These are phyloP conservation scores for Margarornis squamiger DNA, from an alignment of 2,797 vertebrate species.

Conservation along the genomic window DNA sequence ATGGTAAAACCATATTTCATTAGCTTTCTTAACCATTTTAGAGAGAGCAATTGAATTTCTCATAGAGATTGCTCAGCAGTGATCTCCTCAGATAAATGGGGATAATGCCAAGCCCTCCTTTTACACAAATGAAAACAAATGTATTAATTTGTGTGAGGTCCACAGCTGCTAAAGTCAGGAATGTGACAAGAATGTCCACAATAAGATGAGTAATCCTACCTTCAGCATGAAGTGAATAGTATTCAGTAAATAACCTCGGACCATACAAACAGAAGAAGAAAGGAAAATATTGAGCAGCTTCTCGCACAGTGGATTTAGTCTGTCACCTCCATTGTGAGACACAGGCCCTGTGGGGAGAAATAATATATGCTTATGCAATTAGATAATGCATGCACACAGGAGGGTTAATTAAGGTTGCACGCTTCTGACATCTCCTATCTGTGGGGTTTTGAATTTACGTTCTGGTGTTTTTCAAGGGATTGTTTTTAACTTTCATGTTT, in stretches of 20 bases:
- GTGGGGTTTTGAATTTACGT: background rate
- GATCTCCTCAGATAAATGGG: background rate
- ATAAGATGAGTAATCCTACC: slow-evolving; percentile 1
- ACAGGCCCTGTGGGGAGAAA: background rate
- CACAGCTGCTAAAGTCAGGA: slow-evolving; percentile 6
- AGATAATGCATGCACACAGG: background rate
- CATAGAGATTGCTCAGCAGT: background rate
- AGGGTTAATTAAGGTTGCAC: background rate
- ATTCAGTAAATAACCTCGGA: background rate
- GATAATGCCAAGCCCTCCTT: slow-evolving; percentile 13
- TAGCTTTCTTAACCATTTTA: background rate
- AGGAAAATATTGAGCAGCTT: background rate
- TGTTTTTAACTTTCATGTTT: background rate
- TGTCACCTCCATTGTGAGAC: background rate
- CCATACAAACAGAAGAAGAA: background rate
- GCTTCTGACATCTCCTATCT: background rate
- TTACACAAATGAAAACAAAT: slow-evolving; percentile 29
- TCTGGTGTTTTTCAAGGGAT: background rate
- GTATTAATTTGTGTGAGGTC: slow-evolving; percentile 10
- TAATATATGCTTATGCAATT: background rate
- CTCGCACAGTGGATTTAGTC: background rate
- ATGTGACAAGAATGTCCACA: slow-evolving; percentile 30
- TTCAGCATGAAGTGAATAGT: background rate
- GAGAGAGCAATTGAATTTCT: background rate
- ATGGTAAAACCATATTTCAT: background rate